Evolutionary conservation across 2,113 vertebrate species (phyloP), one percentile per base, ranked within the genome.

Genomic region (Osmerus eperlanus): DNA sequence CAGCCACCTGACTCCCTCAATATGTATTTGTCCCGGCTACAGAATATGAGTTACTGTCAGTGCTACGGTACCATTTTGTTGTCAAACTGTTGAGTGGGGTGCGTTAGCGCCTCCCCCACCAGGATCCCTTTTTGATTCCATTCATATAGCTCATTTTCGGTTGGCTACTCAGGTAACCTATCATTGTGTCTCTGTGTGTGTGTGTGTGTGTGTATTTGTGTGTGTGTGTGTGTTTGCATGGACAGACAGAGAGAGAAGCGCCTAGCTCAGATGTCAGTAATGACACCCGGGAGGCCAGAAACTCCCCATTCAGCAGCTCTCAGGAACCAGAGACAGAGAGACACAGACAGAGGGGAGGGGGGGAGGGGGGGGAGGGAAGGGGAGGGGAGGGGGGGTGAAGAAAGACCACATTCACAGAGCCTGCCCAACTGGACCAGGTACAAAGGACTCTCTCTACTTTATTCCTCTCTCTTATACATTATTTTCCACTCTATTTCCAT

Each of bases 281-380:
- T 51, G 78, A 83, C 80, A 85, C 84, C 78, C 76, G 21, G 70
- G 85, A 75, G 86, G 76, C 64, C 74, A 56, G 68, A 83, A 88
- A 85, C 60, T 54, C 75, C 70, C 82, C 54, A 7, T 74, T 91
- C 89, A 90, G 88, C 87, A 89, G 74, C 68, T 84, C 75, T 70
- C 73, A 54, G 29, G 47, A 29, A 54, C 53, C 36, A 13, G 61
- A 65, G 54, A 58, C 51, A 16, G 21, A 28, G 67, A 66, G 64
- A 66, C 7, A 19, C 32, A 68, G 67, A 21, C 32, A 25, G 25
- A 41, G 64, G 19, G 52, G 12, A 69, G 47, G 16, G 25, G 21
- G 19, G 19, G n/a, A n/a, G n/a, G n/a, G n/a, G n/a, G n/a, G 16
- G 3, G 65, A 12, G n/a, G 64, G 19, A 15, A 36, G 36, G 36